A percentile compares a stretch with the other conserved stretches of the same genome.
Conservation (phyloP, 1,140 invertebrate species). For the Leptestheria dahalacensis region DNA sequence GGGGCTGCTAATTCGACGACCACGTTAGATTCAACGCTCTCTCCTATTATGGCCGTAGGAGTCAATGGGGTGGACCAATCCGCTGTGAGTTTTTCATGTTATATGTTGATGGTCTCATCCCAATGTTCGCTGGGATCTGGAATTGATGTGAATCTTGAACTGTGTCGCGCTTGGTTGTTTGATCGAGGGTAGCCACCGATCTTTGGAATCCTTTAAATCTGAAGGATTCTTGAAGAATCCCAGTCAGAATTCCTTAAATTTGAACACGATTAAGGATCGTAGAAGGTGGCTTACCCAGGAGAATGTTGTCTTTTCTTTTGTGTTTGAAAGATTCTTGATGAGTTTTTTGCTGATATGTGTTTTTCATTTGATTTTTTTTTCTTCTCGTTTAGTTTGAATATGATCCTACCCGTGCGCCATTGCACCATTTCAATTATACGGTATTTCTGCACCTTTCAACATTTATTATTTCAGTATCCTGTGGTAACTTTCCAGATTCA, state of each 20-base stretch:
- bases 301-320: neutral
- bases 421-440: neutral
- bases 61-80: neutral
- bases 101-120: neutral
- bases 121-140: too few relatives aligned
- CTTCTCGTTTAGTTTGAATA: neutral
- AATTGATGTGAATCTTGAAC: too few relatives aligned
- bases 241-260: too few relatives aligned
- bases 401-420: neutral
- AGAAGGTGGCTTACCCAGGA: too few relatives aligned
- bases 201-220: too few relatives aligned
- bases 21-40: neutral
- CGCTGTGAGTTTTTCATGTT: neutral
- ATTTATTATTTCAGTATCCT: neutral
- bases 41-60: neutral
- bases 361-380: neutral
- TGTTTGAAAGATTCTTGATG: neutral
- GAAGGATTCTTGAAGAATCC: too few relatives aligned
- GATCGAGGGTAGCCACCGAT: too few relatives aligned
- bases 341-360: neutral
- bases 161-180: too few relatives aligned
- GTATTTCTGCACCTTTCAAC: neutral
- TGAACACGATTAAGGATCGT: too few relatives aligned
- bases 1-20: neutral
- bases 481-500: too few relatives aligned